Evolutionary conservation across 1,140 invertebrate genomes (phyloP).

Genomic region (Harlomillsia oculata): DNA sequence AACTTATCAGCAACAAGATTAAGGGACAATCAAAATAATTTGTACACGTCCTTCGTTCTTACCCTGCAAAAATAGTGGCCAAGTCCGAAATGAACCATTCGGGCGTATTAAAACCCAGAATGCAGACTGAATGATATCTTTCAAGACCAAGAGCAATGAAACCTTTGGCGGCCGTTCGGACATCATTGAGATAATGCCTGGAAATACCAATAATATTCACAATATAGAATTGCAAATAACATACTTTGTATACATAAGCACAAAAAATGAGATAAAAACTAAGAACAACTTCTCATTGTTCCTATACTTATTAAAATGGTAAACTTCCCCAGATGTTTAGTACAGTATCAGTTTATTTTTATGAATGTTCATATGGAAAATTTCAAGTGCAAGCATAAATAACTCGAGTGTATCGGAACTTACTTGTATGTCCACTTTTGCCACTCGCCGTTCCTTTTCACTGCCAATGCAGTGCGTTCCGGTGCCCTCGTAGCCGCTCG

Average conservation of each 20-base stretch:
- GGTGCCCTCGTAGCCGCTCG: slow-evolving; percentile 55
- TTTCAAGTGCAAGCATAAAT: too few relatives aligned
- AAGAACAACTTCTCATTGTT: neutral
- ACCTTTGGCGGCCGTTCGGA: slow-evolving; percentile 67
- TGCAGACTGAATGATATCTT: slow-evolving; percentile 68
- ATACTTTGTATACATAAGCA: neutral
- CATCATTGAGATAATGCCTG: slow-evolving; percentile 64
- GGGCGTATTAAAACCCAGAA: slow-evolving; percentile 82
- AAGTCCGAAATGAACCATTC: slow-evolving; percentile 83
- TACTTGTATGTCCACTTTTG: slow-evolving; percentile 62
- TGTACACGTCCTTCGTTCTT: slow-evolving; percentile 39
- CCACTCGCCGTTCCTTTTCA: slow-evolving; percentile 49
- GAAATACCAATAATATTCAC: too few relatives aligned
- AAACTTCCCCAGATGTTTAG: too few relatives aligned
- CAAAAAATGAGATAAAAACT: slow-evolving; percentile 2
- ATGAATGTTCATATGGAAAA: slow-evolving; percentile 6
- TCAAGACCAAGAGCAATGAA: slow-evolving; percentile 79
- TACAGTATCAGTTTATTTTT: neutral
- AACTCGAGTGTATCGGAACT: too few relatives aligned
- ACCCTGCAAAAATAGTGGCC: slow-evolving; percentile 85
- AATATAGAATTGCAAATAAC: slow-evolving; percentile 14
- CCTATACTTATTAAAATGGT: neutral
- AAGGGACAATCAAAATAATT: too few relatives aligned
- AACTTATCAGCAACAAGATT: too few relatives aligned
- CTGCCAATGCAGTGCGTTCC: slow-evolving; percentile 55